Percentiles rank a stretch among this genome's conserved stretches.
Conservation (phyloP, 2,888 invertebrate genomes). For the Chrysolina oricalcia region DNA sequence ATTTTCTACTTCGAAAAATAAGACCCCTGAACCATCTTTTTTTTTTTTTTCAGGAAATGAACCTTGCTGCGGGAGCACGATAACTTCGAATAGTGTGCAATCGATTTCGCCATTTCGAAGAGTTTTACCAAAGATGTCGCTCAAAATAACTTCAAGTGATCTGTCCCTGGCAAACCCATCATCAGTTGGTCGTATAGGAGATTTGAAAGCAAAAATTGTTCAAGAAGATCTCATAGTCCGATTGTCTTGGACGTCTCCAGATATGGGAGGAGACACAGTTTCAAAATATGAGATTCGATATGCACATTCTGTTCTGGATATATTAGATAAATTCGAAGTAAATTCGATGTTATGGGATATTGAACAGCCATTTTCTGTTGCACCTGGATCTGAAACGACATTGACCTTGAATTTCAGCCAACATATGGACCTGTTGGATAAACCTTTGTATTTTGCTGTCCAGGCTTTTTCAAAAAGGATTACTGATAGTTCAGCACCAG, state of each 20-base stretch:
- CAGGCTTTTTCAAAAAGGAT: constrained; percentile 72
- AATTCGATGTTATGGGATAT: constrained; percentile 71
- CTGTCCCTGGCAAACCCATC: constrained; percentile 64
- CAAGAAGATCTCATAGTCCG: constrained; percentile 72
- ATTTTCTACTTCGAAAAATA: neutral
- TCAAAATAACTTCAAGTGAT: constrained; percentile 70
- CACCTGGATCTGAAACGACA: constrained; percentile 74
- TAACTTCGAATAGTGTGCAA: constrained; percentile 71
- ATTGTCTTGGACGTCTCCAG: constrained; percentile 77
- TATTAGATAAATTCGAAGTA: constrained; percentile 72
- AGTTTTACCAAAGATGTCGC: constrained; percentile 72
- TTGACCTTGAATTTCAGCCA: constrained; percentile 72
- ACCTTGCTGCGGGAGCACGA: constrained; percentile 74
- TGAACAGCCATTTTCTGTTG: constrained; percentile 71
- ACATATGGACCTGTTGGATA: constrained; percentile 71
- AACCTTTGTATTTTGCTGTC: constrained; percentile 74
- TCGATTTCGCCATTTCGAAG: constrained; percentile 74
- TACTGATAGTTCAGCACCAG: constrained; percentile 68
- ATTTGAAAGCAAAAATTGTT: constrained; percentile 73
- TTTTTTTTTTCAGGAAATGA: constrained; percentile 63
- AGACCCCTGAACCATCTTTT: neutral
- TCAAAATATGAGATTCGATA: constrained; percentile 74
- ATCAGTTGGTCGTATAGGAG: constrained; percentile 74
- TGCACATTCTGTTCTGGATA: constrained; percentile 69
- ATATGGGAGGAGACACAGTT: constrained; percentile 73